These are phyloP conservation scores for Leucosticte australis DNA, from an alignment of 2,113 vertebrate genomes.

Conservation along the genomic window DNA sequence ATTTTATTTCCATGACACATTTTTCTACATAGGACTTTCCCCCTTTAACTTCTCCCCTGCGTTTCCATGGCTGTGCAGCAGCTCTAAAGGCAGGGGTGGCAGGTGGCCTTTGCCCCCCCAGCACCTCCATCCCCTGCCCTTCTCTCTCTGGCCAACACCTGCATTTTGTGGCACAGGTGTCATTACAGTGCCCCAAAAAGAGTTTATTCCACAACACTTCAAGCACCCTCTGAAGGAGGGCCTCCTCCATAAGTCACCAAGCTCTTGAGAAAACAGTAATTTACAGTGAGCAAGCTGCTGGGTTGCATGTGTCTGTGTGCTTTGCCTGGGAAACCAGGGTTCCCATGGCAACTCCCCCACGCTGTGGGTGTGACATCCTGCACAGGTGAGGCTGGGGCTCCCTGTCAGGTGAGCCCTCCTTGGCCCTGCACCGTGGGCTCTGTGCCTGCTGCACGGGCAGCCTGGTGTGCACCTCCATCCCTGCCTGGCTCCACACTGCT, in stretches of 20 bases:
- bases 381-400: neutral
- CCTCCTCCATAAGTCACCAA: conserved; percentile 48
- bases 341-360: conserved; percentile 66
- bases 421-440: accelerated
- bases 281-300: conserved; percentile 57
- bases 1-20: neutral
- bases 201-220: conserved; percentile 31
- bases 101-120: neutral
- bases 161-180: conserved; percentile 1
- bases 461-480: neutral
- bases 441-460: neutral
- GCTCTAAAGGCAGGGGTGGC: neutral
- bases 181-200: neutral
- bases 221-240: conserved; percentile 33
- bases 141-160: neutral
- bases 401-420: accelerated
- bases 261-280: conserved; percentile 58
- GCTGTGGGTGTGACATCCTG: conserved; percentile 18
- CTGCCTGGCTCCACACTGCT: accelerated
- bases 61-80: neutral
- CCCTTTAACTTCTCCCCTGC: neutral
- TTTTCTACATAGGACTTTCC: neutral
- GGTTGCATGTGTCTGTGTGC: conserved; percentile 55
- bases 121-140: neutral
- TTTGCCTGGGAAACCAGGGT: conserved; percentile 50